Evolutionary conservation across 2,888 invertebrate genomes (phyloP), one percentile per base, ranked within the genome.

Genomic region (Agriopis marginaria): DNA sequence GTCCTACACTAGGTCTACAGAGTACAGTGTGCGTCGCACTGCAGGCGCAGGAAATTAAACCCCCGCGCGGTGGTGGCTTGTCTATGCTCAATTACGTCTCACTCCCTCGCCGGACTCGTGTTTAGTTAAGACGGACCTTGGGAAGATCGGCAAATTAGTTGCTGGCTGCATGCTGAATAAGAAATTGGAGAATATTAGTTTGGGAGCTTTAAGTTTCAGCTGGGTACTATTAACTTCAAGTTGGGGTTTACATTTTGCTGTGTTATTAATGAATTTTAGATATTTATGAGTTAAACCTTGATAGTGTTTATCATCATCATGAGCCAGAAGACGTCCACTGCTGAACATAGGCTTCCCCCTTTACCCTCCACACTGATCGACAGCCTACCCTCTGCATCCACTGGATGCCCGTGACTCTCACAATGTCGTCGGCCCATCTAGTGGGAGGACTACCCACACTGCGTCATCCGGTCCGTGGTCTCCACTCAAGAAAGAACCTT

Each of bases 41-140:
- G 68, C 63, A 60, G 63, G 59, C 59, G 80, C 79, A 92, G 94
- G 93, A 93, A 93, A 93, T 93, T 93, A 93, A 92, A 93, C 89
- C 92, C 45, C 93, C 91, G 89, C 89, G 88, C 88, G 86, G 83
- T 79, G 86, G 71, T 62, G 64, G 56, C 63, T 75, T 73, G 76
- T 79, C 70, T 72, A 74, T 76, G 70, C 77, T 78, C 75, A 77
- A 77, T 79, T 77, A 79, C 73, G 51, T 63, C 66, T 68, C 75
- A 63, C 70, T 72, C 66, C 60, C 66, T 14, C 47, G 32, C 63
- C 56, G 54, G 63, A 67, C 70, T 68, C 56, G 66, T 69, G 68
- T 62, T 73, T 69, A 71, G 74, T 71, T 74, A 63, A 66, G 61
- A 70, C 60, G 70, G 50, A 62, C 66, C 70, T 70, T 50, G 58